These are phyloP conservation scores for Dryoscopus gambensis DNA, from an alignment of 2,113 vertebrate genomes.

Conservation along the genomic window DNA sequence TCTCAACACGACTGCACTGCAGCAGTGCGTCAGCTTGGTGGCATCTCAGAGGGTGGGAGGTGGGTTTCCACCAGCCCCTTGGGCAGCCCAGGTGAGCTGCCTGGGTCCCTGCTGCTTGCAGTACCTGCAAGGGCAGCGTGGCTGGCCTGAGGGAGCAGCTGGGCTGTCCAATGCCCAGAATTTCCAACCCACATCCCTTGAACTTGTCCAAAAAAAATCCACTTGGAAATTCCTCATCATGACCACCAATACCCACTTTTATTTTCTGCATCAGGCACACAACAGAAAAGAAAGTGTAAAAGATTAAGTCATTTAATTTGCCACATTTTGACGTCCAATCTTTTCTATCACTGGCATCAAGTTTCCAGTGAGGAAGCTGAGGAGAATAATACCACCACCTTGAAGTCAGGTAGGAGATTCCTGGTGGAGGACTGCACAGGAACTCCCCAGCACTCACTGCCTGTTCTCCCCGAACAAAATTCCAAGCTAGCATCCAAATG, in stretches of 20 bases:
- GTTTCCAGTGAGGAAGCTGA: background rate
- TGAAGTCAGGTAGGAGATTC: background rate
- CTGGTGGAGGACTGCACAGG: background rate
- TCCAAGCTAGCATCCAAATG: background rate
- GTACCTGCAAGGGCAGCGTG: rapidly evolving
- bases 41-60: rapidly evolving
- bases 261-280: background rate
- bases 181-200: background rate
- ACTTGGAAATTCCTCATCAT: background rate
- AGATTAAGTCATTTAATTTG: background rate
- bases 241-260: background rate
- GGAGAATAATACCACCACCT: background rate
- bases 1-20: rapidly evolving
- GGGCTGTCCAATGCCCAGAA: background rate
- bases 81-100: background rate
- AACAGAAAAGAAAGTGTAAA: background rate
- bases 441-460: background rate
- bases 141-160: background rate
- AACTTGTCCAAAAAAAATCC: background rate
- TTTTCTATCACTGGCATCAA: background rate
- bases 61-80: background rate
- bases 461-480: background rate
- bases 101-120: background rate
- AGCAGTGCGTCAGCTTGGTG: background rate
- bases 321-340: rapidly evolving